phyloP scores from a whole-genome alignment of 35 echinoderm and acorn worm species.

The Heliocidaris tuberculata region DNA sequence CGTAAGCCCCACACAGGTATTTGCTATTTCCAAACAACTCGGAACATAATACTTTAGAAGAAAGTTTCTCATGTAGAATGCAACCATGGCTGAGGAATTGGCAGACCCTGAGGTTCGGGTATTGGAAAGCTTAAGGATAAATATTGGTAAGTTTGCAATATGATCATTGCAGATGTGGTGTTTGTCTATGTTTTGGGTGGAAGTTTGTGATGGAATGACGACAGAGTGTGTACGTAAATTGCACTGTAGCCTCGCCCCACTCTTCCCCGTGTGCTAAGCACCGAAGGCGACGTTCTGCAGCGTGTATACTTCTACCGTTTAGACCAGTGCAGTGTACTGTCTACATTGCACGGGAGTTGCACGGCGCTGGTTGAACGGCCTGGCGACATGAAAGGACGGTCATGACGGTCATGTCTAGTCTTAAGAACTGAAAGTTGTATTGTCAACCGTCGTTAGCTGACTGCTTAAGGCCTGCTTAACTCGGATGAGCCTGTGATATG shows the following conservation, averaged over 20 bases:
- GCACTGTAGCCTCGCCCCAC: not conserved
- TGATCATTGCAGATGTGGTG: not conserved
- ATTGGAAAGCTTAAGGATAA: constrained; percentile 61
- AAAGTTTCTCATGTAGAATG: not conserved
- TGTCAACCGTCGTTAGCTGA: too few species aligned
- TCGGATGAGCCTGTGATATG: too few species aligned
- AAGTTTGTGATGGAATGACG: not conserved
- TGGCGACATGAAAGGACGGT: too few species aligned
- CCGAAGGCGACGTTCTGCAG: not conserved
- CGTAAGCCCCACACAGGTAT: not conserved
- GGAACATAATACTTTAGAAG: not conserved
- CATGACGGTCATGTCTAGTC: too few species aligned
- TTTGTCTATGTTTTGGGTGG: not conserved
- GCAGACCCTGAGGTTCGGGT: constrained; percentile 55
- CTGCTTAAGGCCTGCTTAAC: too few species aligned
- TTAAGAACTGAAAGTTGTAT: too few species aligned
- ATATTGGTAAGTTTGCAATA: constrained; percentile 46
- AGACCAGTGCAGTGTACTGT: too few species aligned
- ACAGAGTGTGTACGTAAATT: not conserved
- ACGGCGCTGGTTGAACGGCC: too few species aligned
- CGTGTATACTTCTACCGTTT: not conserved
- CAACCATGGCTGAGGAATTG: constrained; percentile 43
- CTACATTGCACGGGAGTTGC: too few species aligned
- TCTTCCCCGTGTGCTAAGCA: not conserved
- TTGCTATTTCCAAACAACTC: not conserved